Percentiles rank a stretch among this genome's conserved stretches.
These are phyloP conservation scores for Lepidochitona cinerea DNA, from an alignment of 2,888 invertebrate species.

Conservation along the genomic window DNA sequence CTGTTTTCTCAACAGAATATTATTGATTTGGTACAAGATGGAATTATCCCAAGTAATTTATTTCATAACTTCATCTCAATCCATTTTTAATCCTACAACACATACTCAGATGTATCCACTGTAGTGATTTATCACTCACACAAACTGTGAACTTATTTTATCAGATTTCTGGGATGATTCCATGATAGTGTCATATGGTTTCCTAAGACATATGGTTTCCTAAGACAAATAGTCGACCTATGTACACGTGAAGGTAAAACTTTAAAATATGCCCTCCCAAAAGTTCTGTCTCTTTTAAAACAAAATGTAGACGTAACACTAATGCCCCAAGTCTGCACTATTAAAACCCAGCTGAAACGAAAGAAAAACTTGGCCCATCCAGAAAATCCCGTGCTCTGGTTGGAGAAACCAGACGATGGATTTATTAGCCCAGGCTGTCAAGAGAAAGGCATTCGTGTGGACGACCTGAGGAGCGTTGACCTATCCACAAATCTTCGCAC, in stretches of 20 bases:
- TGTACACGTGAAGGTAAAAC: neutral
- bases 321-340: neutral
- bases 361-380: neutral
- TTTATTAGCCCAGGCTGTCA: neutral
- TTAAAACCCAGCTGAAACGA: neutral
- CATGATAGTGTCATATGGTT: neutral
- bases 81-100: too few species aligned
- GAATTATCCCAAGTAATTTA: neutral
- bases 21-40: neutral
- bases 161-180: too few species aligned
- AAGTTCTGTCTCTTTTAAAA: neutral
- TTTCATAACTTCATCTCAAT: too few species aligned
- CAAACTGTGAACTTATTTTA: too few species aligned
- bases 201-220: too few species aligned
- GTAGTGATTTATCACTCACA: too few species aligned
- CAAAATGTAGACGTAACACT: neutral
- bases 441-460: neutral
- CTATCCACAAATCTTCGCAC: neutral
- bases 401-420: neutral
- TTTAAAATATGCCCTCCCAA: neutral
- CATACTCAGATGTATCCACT: too few species aligned
- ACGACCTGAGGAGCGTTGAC: neutral
- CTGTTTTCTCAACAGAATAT: too few species aligned
- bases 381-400: neutral
- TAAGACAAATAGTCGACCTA: neutral